A percentile compares a stretch with the other conserved stretches of the same genome.
These are phyloP conservation scores for Microcebus lehilahytsara DNA, from an alignment of 2,113 vertebrate species.

Conservation along the genomic window DNA sequence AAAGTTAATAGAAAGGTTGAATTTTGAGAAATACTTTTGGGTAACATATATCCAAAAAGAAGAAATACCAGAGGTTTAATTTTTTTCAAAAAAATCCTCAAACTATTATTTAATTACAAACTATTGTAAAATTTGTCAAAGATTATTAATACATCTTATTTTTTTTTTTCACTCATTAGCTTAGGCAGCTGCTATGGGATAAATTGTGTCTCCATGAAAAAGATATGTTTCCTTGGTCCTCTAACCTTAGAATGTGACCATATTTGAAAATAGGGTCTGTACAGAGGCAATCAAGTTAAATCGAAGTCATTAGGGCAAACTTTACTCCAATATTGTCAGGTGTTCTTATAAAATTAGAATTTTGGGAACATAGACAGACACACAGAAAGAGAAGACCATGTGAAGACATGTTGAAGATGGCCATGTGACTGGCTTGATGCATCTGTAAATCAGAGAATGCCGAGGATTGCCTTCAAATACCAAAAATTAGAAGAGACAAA, in stretches of 20 bases:
- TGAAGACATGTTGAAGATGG: neutral
- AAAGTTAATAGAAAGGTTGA: neutral
- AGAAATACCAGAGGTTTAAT: neutral
- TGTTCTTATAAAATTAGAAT: neutral
- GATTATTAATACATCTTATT: neutral
- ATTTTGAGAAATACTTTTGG: neutral
- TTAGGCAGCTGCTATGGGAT: neutral
- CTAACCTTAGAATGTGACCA: neutral
- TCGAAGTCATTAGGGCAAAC: neutral
- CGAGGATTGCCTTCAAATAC: neutral
- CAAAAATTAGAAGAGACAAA: neutral
- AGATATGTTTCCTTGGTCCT: neutral
- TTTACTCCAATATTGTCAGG: too few relatives aligned
- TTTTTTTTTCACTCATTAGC: neutral
- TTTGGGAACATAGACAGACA: neutral
- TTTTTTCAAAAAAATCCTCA: too few relatives aligned
- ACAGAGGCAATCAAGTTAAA: neutral
- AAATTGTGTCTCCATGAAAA: neutral
- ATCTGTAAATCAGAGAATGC: neutral
- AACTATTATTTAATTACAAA: neutral
- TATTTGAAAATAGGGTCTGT: neutral
- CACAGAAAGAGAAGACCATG: neutral
- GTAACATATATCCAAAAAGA: neutral
- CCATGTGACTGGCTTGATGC: fast-evolving
- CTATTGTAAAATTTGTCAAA: neutral